phyloP scores from a whole-genome alignment of 2,113 vertebrate species.

The Colaptes auratus region DNA sequence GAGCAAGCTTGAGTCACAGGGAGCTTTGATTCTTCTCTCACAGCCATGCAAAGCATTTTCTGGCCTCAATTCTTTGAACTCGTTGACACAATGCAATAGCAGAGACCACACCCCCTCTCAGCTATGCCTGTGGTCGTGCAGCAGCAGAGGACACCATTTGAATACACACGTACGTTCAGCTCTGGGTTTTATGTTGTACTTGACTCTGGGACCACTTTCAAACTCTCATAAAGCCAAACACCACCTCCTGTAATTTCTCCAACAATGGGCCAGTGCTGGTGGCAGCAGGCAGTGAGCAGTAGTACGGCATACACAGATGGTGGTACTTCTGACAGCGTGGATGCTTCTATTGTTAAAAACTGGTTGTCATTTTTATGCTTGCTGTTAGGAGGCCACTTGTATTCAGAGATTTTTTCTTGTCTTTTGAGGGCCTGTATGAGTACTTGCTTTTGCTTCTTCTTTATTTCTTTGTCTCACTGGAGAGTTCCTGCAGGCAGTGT shows the following conservation, averaged over 20 bases:
- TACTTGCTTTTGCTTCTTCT: not conserved
- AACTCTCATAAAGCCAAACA: slow-evolving; percentile 57
- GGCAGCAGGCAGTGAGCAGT: slow-evolving; percentile 61
- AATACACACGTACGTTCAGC: not conserved
- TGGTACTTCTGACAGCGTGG: slow-evolving; percentile 67
- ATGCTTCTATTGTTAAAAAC: slow-evolving; percentile 72
- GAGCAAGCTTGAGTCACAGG: not conserved
- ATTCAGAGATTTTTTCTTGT: not conserved
- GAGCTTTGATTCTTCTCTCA: not conserved
- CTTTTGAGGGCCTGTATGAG: not conserved
- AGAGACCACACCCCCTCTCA: not conserved
- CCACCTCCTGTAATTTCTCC: slow-evolving; percentile 59
- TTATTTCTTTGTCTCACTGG: not conserved
- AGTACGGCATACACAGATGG: slow-evolving; percentile 74
- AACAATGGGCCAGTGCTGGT: slow-evolving; percentile 39
- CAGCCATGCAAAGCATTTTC: not conserved
- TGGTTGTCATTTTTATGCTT: slow-evolving; percentile 70
- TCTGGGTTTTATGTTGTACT: slow-evolving; percentile 64
- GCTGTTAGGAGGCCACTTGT: slow-evolving; percentile 71
- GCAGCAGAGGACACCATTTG: slow-evolving; percentile 37
- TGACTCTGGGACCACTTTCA: slow-evolving; percentile 62
- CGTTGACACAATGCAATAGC: slow-evolving; percentile 21
- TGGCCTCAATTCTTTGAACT: slow-evolving; percentile 32
- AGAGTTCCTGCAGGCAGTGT: rapidly evolving
- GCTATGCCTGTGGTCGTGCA: slow-evolving; percentile 32